Base-by-base conservation (phyloP, 2,888 invertebrate genomes). In the Conchocele bisecta region DNA sequence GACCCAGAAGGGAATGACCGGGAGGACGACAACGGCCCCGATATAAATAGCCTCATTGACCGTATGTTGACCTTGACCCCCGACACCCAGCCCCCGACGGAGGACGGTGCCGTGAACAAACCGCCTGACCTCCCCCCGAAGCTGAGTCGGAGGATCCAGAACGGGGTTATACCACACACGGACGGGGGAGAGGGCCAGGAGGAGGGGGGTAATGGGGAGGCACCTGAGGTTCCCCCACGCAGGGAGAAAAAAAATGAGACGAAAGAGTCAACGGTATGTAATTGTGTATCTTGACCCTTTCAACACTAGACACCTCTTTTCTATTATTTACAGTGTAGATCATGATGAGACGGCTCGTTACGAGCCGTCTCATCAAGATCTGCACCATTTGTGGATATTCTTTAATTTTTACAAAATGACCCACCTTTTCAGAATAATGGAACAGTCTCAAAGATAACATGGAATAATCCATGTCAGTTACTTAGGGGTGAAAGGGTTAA, bases 121-220 rank as follows among this genome's bases (percentile, higher is more conserved):
- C 87, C 89, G 0, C 88, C 88, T 22, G 82, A 77, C 6, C 68
- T 87, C n/a, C 88, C 87, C 6, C 87, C 88, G 4, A 87, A 87
- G 75, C 73, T 77, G 58, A 79, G 79, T 20, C 69, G 78, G 17
- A 68, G 72, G 28, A n/a, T n/a, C n/a, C 79, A 83, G 22, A 87
- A 87, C 68, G 87, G 87, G 11, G 82, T 82, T 11, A 63, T 85
- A 11, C 60, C 61, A n/a, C 65, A 66, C 31, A 6, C 33, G 24
- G 29, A 41, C 22, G 39, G 48, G 11, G 53, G 48, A n/a, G 22
- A 29, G 15, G 15, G 41, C 20, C 64, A 69, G 26, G 53, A 67
- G 29, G 72, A 79, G 29, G 66, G 64, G 22, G 69, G 70, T n/a
- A 50, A 63, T 2, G 58, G 68, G 39, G 76, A 53, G 3, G 58